A percentile compares a stretch with the other conserved stretches of the same genome.
These are phyloP conservation scores for Volucella zonaria DNA, from an alignment of 2,888 invertebrate genomes.

Conservation along the genomic window DNA sequence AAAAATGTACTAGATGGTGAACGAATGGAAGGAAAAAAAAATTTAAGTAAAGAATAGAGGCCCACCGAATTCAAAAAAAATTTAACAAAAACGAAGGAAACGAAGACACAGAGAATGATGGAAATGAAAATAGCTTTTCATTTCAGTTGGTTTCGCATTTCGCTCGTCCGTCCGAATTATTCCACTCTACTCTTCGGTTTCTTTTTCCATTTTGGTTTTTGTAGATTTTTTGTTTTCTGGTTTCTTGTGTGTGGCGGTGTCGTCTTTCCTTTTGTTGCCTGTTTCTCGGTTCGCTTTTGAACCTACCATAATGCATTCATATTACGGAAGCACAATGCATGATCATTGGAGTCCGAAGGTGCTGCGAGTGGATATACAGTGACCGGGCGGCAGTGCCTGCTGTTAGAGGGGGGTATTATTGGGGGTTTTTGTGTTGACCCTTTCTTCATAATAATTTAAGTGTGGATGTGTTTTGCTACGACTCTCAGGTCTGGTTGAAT, in stretches of 20 bases:
- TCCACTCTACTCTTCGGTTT: slow-evolving; percentile 1
- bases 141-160: slow-evolving; percentile 60
- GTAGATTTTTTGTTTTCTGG: slow-evolving; percentile 8
- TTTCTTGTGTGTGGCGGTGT: slow-evolving; percentile 50
- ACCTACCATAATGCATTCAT: slow-evolving; percentile 62
- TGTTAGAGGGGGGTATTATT: background rate
- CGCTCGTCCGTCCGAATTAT: background rate
- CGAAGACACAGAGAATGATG: slow-evolving; percentile 21
- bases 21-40: background rate
- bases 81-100: background rate
- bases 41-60: background rate
- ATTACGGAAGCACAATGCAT: slow-evolving; percentile 59
- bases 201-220: slow-evolving; percentile 3
- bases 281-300: slow-evolving; percentile 34
- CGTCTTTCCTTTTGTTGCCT: slow-evolving; percentile 53
- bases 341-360: slow-evolving; percentile 25
- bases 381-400: background rate
- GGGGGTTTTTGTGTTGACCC: slow-evolving; percentile 49
- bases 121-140: slow-evolving; percentile 58
- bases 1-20: too few species aligned
- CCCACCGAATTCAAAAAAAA: slow-evolving; percentile 8
- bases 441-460: slow-evolving; percentile 1
- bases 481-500: slow-evolving; percentile 26
- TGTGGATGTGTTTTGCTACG: background rate
- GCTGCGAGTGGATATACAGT: background rate